phyloP scores from a whole-genome alignment of 2,113 vertebrate genomes.

The Jaculus jaculus region DNA sequence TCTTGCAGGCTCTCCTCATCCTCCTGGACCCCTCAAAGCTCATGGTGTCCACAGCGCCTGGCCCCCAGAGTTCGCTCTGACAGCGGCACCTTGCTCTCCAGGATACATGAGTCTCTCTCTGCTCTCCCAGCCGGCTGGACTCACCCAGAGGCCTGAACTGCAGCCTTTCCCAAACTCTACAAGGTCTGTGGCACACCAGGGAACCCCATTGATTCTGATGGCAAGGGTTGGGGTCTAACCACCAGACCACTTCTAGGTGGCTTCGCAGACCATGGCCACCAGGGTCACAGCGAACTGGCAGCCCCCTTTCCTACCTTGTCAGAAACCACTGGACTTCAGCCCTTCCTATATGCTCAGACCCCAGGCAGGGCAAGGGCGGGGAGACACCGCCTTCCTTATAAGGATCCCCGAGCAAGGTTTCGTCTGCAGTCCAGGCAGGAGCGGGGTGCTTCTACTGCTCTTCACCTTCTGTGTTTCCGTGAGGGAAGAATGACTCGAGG shows the following conservation, averaged over 20 bases:
- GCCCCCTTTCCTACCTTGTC: too few species aligned
- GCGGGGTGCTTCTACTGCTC: background rate
- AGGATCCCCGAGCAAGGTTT: too few species aligned
- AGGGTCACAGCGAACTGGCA: background rate
- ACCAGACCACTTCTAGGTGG: background rate
- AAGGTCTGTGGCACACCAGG: rapidly evolving
- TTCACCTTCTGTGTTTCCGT: too few species aligned
- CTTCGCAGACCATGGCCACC: background rate
- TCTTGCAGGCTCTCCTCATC: too few species aligned
- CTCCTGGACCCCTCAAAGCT: too few species aligned
- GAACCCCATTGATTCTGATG: background rate
- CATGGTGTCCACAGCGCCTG: too few species aligned
- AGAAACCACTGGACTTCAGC: background rate
- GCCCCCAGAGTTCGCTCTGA: too few species aligned
- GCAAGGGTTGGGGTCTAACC: background rate
- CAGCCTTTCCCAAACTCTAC: background rate
- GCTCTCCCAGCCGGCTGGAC: background rate
- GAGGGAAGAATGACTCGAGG: background rate
- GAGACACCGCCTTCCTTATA: background rate
- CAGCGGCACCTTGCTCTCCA: too few species aligned
- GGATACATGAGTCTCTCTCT: background rate
- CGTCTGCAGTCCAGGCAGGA: too few species aligned
- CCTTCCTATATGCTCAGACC: background rate
- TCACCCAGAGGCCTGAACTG: background rate
- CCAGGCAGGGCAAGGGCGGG: background rate